Evolutionary conservation across 2,113 vertebrate genomes (phyloP).

Genomic region (Otis tarda): DNA sequence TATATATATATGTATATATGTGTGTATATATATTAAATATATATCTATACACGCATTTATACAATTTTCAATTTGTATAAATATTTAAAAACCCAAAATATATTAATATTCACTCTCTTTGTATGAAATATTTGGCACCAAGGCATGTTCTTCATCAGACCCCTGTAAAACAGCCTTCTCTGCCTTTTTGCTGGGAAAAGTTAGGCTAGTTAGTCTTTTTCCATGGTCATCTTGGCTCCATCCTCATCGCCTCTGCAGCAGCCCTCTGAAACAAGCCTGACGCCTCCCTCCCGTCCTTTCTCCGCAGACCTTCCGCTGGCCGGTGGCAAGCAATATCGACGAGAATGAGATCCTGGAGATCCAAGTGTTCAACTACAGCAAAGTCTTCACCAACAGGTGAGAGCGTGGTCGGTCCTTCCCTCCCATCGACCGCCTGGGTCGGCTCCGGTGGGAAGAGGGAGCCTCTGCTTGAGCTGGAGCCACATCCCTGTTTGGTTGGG

Average conservation of each 20-base stretch:
- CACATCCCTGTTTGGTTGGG: accelerated
- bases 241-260: not conserved
- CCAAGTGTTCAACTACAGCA: conserved; percentile 96
- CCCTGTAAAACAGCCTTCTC: too few species aligned
- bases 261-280: not conserved
- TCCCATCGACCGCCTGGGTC: accelerated
- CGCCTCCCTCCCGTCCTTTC: not conserved
- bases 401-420: not conserved
- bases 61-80: too few species aligned
- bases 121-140: too few species aligned
- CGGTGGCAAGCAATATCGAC: conserved; percentile 85
- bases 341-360: conserved; percentile 92
- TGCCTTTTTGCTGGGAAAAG: too few species aligned
- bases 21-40: not conserved
- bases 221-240: too few species aligned
- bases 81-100: too few species aligned
- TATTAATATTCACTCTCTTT: too few species aligned
- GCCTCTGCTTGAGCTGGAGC: not conserved
- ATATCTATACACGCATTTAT: not conserved
- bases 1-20: not conserved
- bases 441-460: accelerated
- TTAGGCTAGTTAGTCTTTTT: too few species aligned
- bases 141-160: too few species aligned
- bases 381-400: conserved; percentile 97
- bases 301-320: conserved; percentile 90